Evolutionary conservation across 2,113 vertebrate species (phyloP).

Genomic region (Podarcis cretensis): DNA sequence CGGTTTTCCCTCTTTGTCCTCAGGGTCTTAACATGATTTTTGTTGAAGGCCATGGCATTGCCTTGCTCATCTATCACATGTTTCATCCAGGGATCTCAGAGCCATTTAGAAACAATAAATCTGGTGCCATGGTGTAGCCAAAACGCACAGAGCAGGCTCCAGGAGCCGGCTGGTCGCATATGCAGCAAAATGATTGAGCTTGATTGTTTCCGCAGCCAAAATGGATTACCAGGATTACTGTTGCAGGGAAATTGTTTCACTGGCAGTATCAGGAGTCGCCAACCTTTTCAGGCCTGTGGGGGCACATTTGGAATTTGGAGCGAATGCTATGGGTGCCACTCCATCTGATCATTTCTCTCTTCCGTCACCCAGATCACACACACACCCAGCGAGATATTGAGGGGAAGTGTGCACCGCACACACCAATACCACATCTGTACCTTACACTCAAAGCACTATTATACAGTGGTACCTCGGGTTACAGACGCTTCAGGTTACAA

Average conservation of each 20-base stretch:
- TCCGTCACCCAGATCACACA: too few species aligned
- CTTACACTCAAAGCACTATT: too few species aligned
- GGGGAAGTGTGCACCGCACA: too few species aligned
- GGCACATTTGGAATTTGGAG: too few species aligned
- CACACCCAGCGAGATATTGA: too few species aligned
- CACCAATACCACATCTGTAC: too few species aligned
- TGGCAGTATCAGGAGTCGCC: too few species aligned
- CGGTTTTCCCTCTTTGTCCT: slow-evolving; percentile 42
- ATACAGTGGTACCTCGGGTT: too few species aligned
- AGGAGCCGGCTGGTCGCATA: not conserved
- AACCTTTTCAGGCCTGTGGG: too few species aligned
- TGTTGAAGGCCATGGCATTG: not conserved
- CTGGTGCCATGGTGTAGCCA: not conserved
- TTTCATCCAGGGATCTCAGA: not conserved
- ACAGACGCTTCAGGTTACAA: too few species aligned
- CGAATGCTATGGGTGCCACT: too few species aligned
- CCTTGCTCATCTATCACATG: not conserved
- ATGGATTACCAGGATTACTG: not conserved
- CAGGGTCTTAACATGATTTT: slow-evolving; percentile 31
- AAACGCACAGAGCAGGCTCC: not conserved
- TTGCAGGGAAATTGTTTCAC: not conserved
- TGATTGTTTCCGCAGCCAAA: not conserved
- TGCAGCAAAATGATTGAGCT: not conserved
- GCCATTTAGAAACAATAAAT: not conserved
- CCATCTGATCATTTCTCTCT: too few species aligned